Evolutionary conservation across 2,113 vertebrate genomes (phyloP), one percentile per base, ranked within the genome.

Genomic region (Castor canadensis): DNA sequence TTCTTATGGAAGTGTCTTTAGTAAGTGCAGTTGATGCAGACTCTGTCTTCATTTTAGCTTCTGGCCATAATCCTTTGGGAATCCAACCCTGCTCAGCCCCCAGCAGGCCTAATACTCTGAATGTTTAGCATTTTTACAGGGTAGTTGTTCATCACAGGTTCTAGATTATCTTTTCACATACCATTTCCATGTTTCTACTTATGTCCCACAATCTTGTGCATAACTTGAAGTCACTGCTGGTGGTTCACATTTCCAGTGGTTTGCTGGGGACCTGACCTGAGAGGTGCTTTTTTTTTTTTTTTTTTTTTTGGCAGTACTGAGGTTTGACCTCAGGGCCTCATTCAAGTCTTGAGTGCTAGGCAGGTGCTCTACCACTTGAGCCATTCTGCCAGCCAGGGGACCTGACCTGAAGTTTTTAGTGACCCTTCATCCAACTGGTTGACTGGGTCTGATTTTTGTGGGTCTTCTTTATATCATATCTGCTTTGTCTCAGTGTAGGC

Each of bases 81-180:
- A 71, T 58, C 88, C 1, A 24, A 40, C 60, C 43, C 76, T 43
- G 30, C 87, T 69, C 9, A 5, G 56, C 69, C 20, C 83, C 49
- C 43, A 26, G 26, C 49, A 0, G 22, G 80, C 82, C 86, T 49
- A 30, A 49, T 49, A 28, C 69, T 83, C 89, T 79, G 92, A 67
- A 79, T 58, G 43, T 73, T 67, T 73, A 13, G 47, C 89, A 67
- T 80, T 83, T 91, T 62, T 84, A 45, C 20, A 32, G 69, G 43
- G 9, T 60, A 13, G 32, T 69, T 60, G 54, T 95, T 95, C 93
- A 80, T 80, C 82, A 47, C 40, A 3, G 10, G 83, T 89, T 94
- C 81, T 96, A 91, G 96, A 94, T 97, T 79, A 96, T 96, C 92
- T 93, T 86, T 77, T 77, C 80, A 84, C 80, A 71, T 95, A 95